Evolutionary conservation across 2,113 vertebrate genomes (phyloP).

Genomic region (Clarias magur): DNA sequence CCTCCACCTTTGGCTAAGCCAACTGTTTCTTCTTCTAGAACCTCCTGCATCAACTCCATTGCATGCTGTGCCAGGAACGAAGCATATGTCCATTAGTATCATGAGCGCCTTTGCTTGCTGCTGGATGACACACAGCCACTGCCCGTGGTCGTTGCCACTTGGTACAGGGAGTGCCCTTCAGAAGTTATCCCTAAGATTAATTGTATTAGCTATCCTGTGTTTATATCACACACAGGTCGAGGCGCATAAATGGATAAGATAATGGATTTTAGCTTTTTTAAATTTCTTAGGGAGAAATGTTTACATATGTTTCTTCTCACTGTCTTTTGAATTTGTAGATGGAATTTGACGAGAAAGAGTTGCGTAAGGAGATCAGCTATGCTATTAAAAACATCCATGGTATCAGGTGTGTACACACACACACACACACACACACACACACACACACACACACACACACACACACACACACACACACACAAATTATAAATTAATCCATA

Average conservation of each 20-base stretch:
- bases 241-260: neutral
- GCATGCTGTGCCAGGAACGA: too few relatives aligned
- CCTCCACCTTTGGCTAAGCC: too few relatives aligned
- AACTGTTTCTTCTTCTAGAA: too few relatives aligned
- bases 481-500: neutral
- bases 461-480: too few relatives aligned
- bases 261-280: neutral
- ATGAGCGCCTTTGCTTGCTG: too few relatives aligned
- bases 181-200: neutral
- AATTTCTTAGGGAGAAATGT: neutral
- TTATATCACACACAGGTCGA: neutral
- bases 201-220: neutral
- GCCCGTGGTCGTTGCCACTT: neutral
- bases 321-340: slow-evolving; percentile 69
- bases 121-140: too few relatives aligned
- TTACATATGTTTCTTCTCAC: neutral
- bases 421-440: neutral
- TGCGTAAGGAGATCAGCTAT: slow-evolving; percentile 58
- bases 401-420: slow-evolving; percentile 32
- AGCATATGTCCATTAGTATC: too few relatives aligned
- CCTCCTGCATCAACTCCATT: too few relatives aligned
- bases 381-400: slow-evolving; percentile 58
- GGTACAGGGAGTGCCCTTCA: neutral
- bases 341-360: slow-evolving; percentile 79
- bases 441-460: neutral